phyloP scores from a whole-genome alignment of 2,888 invertebrate genomes.

The Eutolmus rufibarbis region DNA sequence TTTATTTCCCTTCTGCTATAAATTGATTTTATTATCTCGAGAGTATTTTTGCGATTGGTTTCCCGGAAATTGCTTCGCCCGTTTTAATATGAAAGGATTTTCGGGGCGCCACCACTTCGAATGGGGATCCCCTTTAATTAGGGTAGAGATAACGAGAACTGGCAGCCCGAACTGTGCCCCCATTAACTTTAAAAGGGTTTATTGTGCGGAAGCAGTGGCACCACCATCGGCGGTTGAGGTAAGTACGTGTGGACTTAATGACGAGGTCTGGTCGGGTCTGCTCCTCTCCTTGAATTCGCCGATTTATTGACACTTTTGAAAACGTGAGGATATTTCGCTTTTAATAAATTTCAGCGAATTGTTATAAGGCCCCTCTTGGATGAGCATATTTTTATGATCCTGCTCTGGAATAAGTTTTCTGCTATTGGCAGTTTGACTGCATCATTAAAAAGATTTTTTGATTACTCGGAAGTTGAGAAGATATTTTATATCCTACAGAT shows the following conservation, averaged over 20 bases:
- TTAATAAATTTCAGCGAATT: neutral
- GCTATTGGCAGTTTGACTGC: neutral
- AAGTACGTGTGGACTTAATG: slow-evolving; percentile 23
- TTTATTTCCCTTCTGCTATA: neutral
- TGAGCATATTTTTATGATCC: neutral
- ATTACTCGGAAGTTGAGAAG: neutral
- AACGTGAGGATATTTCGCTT: neutral
- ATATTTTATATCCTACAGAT: neutral
- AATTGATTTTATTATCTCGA: slow-evolving; percentile 36
- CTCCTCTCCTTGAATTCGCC: neutral
- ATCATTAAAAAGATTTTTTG: neutral
- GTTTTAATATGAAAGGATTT: slow-evolving; percentile 5
- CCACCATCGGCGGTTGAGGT: neutral
- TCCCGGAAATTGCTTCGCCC: slow-evolving; percentile 13
- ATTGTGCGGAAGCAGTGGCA: neutral
- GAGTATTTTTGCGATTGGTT: slow-evolving; percentile 25
- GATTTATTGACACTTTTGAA: neutral
- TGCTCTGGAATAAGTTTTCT: neutral
- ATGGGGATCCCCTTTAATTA: slow-evolving; percentile 15
- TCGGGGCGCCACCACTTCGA: neutral
- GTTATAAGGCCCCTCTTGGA: neutral
- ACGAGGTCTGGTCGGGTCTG: neutral
- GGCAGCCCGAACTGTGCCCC: neutral
- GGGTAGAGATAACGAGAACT: slow-evolving; percentile 19
- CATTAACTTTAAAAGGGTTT: slow-evolving; percentile 27